phyloP scores from a whole-genome alignment of 1,140 invertebrate genomes.

The Acromyrmex echinatior region DNA sequence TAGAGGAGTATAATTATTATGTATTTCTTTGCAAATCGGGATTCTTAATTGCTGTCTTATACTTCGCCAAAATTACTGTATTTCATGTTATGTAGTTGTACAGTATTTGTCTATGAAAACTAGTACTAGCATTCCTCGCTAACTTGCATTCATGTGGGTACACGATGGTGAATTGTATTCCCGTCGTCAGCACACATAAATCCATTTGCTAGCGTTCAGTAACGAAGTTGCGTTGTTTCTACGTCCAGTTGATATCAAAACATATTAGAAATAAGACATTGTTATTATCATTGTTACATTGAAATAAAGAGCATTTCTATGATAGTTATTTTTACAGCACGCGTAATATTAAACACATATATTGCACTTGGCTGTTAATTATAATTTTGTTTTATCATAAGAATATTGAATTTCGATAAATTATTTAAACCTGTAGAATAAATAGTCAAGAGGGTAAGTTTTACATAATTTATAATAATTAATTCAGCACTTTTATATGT shows the following conservation, averaged over 20 bases:
- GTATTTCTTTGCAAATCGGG: not conserved
- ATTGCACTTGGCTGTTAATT: not conserved
- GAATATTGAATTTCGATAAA: slow-evolving; percentile 4
- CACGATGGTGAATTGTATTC: slow-evolving; percentile 71
- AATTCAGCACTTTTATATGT: not conserved
- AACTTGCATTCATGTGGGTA: not conserved
- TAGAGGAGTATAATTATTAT: not conserved
- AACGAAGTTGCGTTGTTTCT: slow-evolving; percentile 9
- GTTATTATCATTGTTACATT: not conserved
- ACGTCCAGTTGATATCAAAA: not conserved
- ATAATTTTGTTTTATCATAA: not conserved
- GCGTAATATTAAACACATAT: not conserved
- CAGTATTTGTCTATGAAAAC: not conserved
- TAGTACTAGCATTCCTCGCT: not conserved
- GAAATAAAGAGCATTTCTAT: not conserved
- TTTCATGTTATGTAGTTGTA: not conserved
- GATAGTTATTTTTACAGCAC: no score
- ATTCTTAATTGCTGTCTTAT: not conserved
- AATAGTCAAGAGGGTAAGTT: not conserved
- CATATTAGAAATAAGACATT: not conserved
- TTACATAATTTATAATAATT: slow-evolving; percentile 14
- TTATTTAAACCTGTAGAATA: not conserved
- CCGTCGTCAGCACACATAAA: slow-evolving; percentile 69
- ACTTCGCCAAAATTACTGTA: not conserved
- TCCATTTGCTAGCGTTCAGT: slow-evolving; percentile 74